These are phyloP conservation scores for Indri indri DNA, from an alignment of 2,113 vertebrate genomes.

Conservation along the genomic window DNA sequence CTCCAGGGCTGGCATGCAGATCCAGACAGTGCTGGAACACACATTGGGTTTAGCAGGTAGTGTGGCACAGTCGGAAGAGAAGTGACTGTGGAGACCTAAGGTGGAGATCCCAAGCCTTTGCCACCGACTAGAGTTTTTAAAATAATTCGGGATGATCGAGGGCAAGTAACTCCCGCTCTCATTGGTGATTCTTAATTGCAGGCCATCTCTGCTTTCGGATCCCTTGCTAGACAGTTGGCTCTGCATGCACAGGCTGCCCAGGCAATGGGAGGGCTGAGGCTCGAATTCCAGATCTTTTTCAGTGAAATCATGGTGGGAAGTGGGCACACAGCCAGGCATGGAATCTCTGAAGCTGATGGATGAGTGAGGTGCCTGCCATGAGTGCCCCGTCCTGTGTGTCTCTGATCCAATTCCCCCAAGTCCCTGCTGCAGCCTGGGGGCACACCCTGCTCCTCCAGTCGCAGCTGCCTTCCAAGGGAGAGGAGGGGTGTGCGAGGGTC, in stretches of 20 bases:
- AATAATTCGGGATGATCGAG: not conserved
- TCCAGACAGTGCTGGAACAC: not conserved
- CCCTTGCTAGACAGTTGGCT: not conserved
- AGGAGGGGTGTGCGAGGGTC: not conserved
- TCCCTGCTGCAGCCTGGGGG: not conserved
- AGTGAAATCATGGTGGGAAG: fast-evolving
- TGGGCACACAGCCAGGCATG: not conserved
- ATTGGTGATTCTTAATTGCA: not conserved
- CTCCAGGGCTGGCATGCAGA: not conserved
- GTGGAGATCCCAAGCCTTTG: not conserved
- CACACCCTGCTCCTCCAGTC: not conserved
- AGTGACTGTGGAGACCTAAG: not conserved
- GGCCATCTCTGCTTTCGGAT: not conserved
- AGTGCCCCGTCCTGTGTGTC: not conserved
- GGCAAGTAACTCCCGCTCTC: not conserved
- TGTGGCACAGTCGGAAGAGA: not conserved
- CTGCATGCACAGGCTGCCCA: not conserved
- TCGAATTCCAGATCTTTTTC: not conserved
- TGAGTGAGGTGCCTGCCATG: not conserved
- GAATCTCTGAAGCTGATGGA: not conserved
- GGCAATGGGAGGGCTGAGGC: not conserved
- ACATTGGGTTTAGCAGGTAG: not conserved
- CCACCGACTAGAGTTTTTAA: not conserved
- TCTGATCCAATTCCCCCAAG: not conserved
- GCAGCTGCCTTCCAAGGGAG: not conserved